phyloP scores from a whole-genome alignment of 2,888 invertebrate genomes.

The Eumacrocentrus americanus region DNA sequence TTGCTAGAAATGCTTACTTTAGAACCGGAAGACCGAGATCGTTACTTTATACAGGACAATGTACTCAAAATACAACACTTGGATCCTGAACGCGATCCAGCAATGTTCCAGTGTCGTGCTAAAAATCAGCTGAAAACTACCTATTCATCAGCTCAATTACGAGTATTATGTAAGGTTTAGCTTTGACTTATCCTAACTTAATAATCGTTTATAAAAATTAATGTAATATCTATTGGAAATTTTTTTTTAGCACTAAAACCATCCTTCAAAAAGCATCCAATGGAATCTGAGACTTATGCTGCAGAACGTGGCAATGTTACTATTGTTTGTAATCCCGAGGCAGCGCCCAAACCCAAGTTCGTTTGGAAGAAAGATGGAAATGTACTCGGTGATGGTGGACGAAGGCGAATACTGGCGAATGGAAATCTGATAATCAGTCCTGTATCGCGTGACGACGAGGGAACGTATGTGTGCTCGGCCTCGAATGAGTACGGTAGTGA shows the following conservation, averaged over 20 bases:
- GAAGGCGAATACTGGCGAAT: conserved; percentile 79
- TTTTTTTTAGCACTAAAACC: conserved; percentile 70
- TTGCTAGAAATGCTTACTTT: conserved; percentile 62
- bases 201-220: not conserved
- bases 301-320: conserved; percentile 91
- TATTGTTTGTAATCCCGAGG: conserved; percentile 90
- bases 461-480: conserved; percentile 84
- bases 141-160: conserved; percentile 87
- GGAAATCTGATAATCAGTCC: conserved; percentile 87
- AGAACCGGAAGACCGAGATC: conserved; percentile 72
- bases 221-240: not conserved
- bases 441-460: conserved; percentile 86
- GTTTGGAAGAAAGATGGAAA: conserved; percentile 90
- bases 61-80: conserved; percentile 77
- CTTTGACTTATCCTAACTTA: conserved; percentile 1
- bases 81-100: conserved; percentile 82
- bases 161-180: conserved; percentile 76
- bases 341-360: conserved; percentile 87
- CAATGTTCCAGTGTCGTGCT: conserved; percentile 95
- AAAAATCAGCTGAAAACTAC: conserved; percentile 83
- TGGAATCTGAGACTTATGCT: conserved; percentile 90
- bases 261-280: conserved; percentile 86
- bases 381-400: conserved; percentile 78
- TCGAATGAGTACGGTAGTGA: conserved; percentile 86
- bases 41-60: conserved; percentile 86